Evolutionary conservation across 2,888 invertebrate species (phyloP).

Genomic region (Cheilosia grossa): DNA sequence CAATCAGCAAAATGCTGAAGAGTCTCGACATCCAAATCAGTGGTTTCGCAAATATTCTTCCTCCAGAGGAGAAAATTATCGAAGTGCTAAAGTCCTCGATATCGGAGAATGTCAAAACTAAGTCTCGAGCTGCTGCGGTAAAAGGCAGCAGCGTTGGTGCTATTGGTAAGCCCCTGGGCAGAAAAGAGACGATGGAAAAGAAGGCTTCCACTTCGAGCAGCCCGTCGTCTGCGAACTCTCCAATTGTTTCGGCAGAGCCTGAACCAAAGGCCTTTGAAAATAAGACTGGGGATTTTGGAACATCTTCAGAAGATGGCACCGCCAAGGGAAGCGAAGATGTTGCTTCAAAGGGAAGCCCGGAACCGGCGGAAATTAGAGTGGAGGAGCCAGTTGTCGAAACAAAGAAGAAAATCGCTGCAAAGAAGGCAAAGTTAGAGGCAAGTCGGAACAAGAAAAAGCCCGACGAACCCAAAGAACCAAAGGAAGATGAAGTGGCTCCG

Average conservation of each 20-base stretch:
- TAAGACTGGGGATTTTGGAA: neutral
- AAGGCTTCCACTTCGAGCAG: slow-evolving; percentile 12
- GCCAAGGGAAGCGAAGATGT: neutral
- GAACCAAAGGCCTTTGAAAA: slow-evolving; percentile 11
- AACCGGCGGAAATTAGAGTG: slow-evolving; percentile 12
- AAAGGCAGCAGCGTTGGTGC: slow-evolving; percentile 79
- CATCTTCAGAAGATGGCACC: slow-evolving; percentile 21
- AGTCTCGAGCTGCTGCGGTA: slow-evolving; percentile 82
- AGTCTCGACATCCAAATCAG: slow-evolving; percentile 82
- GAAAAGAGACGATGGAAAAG: slow-evolving; percentile 35
- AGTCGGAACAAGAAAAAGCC: slow-evolving; percentile 74
- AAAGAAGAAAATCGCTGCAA: slow-evolving; percentile 74
- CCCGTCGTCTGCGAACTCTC: slow-evolving; percentile 40
- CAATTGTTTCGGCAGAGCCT: slow-evolving; percentile 29
- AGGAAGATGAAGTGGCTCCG: slow-evolving; percentile 33
- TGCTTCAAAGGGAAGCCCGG: slow-evolving; percentile 2
- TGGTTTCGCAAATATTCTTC: slow-evolving; percentile 81
- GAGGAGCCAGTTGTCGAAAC: slow-evolving; percentile 63
- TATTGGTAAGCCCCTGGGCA: slow-evolving; percentile 39
- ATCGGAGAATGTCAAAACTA: slow-evolving; percentile 83
- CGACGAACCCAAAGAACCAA: slow-evolving; percentile 76
- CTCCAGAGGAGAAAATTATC: slow-evolving; percentile 80
- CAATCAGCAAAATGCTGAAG: slow-evolving; percentile 83
- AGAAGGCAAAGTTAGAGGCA: slow-evolving; percentile 74
- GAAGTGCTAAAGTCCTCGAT: slow-evolving; percentile 83